Conservation (phyloP, 35 echinoderm and acorn worm species). For the Heliocidaris erythrogramma region DNA sequence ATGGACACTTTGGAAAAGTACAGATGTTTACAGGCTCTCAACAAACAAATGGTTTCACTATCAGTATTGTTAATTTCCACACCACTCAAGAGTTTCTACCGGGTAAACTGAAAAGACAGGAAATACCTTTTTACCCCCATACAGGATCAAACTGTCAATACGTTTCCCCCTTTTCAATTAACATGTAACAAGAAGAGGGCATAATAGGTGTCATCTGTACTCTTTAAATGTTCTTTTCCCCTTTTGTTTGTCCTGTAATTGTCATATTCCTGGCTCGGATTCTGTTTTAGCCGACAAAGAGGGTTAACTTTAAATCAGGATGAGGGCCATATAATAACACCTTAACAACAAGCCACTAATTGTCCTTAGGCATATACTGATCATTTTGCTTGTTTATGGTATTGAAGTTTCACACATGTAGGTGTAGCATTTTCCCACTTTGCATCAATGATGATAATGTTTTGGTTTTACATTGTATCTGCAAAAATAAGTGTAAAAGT, state of each 20-base stretch:
- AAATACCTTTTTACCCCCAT: slow-evolving; percentile 6
- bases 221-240: background rate
- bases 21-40: no score
- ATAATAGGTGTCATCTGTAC: slow-evolving; percentile 3
- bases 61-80: background rate
- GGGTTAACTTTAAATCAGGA: background rate
- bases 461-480: no score
- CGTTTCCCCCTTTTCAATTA: background rate
- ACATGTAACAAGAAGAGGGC: background rate
- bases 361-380: background rate
- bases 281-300: background rate
- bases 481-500: no score
- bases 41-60: background rate
- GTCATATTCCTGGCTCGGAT: background rate
- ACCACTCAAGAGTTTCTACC: no score
- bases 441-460: no score
- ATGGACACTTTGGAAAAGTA: no score
- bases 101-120: background rate
- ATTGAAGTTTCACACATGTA: background rate
- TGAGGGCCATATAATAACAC: background rate
- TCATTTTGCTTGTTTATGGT: background rate
- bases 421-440: background rate
- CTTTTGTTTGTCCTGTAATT: background rate
- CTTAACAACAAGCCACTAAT: background rate
- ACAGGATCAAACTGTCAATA: slow-evolving; percentile 11